A percentile compares a stretch with the other conserved stretches of the same genome.
Evolutionary conservation across 2,888 invertebrate genomes (phyloP).

Genomic region (Dorcus parallelipipedus): DNA sequence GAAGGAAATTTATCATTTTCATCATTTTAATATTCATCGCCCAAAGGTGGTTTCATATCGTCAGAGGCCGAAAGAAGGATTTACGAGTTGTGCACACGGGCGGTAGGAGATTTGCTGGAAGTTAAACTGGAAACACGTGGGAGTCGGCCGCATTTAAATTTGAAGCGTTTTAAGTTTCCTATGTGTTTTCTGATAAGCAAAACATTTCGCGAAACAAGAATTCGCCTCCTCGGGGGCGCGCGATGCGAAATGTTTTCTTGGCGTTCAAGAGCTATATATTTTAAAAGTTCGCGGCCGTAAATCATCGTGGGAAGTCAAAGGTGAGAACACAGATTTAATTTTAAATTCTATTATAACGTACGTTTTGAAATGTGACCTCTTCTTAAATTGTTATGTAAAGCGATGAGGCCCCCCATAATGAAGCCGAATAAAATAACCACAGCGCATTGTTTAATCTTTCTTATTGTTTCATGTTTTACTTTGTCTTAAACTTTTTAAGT

Average conservation of each 20-base stretch:
- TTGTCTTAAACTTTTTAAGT: too few species aligned
- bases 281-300: conserved; percentile 39
- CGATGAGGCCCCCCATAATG: too few species aligned
- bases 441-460: too few species aligned
- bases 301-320: conserved; percentile 44
- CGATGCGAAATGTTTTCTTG: conserved; percentile 28
- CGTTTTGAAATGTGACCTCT: conserved; percentile 18
- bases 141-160: conserved; percentile 24
- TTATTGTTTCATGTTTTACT: too few species aligned
- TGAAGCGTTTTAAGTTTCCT: conserved; percentile 26
- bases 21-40: too few species aligned
- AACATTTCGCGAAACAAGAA: conserved; percentile 24
- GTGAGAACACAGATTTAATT: conserved; percentile 43
- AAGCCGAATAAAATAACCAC: too few species aligned
- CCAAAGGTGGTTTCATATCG: too few species aligned
- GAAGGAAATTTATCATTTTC: too few species aligned
- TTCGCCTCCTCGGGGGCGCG: conserved; percentile 7
- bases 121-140: not conserved
- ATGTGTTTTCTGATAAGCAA: conserved; percentile 25
- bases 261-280: conserved; percentile 31
- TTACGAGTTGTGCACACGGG: too few species aligned
- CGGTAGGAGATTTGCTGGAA: too few species aligned
- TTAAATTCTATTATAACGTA: conserved; percentile 38
- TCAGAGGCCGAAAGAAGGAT: too few species aligned
- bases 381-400: conserved; percentile 4